A percentile compares a stretch with the other conserved stretches of the same genome.
Evolutionary conservation across 2,888 invertebrate genomes (phyloP).

Genomic region (Trilocha varians): DNA sequence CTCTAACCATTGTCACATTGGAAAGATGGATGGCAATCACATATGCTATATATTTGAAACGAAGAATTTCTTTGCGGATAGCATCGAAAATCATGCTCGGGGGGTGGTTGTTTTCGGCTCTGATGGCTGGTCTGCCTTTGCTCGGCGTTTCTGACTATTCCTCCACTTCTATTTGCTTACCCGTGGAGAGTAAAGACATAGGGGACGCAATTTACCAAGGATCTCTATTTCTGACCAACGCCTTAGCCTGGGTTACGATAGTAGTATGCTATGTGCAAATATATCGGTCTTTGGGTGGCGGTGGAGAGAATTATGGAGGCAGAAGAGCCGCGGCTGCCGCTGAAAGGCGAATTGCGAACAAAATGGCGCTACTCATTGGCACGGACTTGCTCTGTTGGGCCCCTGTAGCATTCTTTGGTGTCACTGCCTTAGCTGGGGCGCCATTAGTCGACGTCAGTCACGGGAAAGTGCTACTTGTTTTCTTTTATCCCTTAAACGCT

Average conservation of each 20-base stretch:
- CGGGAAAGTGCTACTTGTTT: conserved; percentile 87
- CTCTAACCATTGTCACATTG: conserved; percentile 87
- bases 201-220: conserved; percentile 83
- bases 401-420: conserved; percentile 90
- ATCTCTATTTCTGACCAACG: conserved; percentile 82
- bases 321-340: conserved; percentile 75
- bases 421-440: conserved; percentile 87
- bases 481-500: conserved; percentile 93
- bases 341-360: conserved; percentile 86
- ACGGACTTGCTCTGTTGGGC: conserved; percentile 90
- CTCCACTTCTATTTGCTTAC: conserved; percentile 89
- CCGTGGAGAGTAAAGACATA: conserved; percentile 83
- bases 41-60: conserved; percentile 86
- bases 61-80: conserved; percentile 80
- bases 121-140: conserved; percentile 85
- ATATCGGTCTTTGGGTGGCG: conserved; percentile 84
- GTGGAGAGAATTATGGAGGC: conserved; percentile 78
- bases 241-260: conserved; percentile 86
- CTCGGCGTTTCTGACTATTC: conserved; percentile 90
- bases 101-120: conserved; percentile 85
- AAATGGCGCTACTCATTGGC: conserved; percentile 91
- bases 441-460: conserved; percentile 88
- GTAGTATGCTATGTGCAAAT: conserved; percentile 90
- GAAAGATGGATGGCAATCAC: conserved; percentile 90
- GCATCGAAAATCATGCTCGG: conserved; percentile 83